phyloP scores from a whole-genome alignment of 1,140 invertebrate genomes.

The Ceratina australensis region DNA sequence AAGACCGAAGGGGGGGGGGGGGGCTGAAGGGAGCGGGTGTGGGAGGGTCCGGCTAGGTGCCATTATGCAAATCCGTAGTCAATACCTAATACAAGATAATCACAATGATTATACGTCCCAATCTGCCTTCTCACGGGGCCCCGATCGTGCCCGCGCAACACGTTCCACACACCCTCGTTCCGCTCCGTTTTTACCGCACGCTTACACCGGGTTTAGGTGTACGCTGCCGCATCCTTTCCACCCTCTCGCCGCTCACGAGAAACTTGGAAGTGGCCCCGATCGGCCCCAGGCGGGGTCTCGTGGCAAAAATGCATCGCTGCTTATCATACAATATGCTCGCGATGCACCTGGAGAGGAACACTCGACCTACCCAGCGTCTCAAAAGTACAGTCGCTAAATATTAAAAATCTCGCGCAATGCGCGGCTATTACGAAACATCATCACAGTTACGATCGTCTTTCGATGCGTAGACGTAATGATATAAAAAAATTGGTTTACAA shows the following conservation, averaged over 20 bases:
- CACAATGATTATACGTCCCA: constrained; percentile 77
- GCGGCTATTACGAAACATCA: neutral
- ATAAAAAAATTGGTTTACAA: too few species aligned
- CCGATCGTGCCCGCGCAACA: constrained; percentile 44
- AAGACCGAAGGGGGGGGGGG: neutral
- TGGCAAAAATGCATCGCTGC: constrained; percentile 74
- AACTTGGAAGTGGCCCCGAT: constrained; percentile 49
- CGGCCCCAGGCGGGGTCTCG: constrained; percentile 57
- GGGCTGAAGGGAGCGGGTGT: constrained; percentile 32
- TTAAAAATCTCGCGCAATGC: neutral
- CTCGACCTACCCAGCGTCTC: constrained; percentile 30
- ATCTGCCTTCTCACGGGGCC: constrained; percentile 63
- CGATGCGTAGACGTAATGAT: too few species aligned
- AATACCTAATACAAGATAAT: constrained; percentile 80
- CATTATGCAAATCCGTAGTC: constrained; percentile 79
- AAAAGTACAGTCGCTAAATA: neutral
- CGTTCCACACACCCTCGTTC: constrained; percentile 33
- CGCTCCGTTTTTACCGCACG: constrained; percentile 24
- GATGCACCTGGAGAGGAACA: constrained; percentile 59
- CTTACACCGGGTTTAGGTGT: constrained; percentile 10
- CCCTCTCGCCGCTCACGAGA: constrained; percentile 51
- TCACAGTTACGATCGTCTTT: neutral
- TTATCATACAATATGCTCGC: constrained; percentile 79
- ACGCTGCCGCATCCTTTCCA: constrained; percentile 36
- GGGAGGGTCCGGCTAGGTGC: constrained; percentile 69